These are phyloP conservation scores for Ellobium chinense DNA, from an alignment of 2,888 invertebrate species.

Conservation along the genomic window DNA sequence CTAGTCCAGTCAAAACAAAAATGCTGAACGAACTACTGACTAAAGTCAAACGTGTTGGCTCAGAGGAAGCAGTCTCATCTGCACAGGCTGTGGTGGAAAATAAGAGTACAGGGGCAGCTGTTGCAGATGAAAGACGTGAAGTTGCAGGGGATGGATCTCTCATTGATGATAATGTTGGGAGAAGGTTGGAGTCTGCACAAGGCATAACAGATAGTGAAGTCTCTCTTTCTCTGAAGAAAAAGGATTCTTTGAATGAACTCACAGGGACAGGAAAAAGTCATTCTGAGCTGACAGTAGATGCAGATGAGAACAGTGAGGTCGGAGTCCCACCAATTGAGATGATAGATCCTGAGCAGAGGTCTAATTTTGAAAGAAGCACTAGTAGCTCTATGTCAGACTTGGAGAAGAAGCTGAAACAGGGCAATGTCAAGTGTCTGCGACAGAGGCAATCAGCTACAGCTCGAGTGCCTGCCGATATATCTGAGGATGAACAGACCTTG, in stretches of 20 bases:
- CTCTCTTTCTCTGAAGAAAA: constrained; percentile 9
- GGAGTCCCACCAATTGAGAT: constrained; percentile 12
- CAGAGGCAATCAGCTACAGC: constrained; percentile 45
- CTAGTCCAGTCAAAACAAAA: constrained; percentile 8
- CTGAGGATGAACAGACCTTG: not conserved
- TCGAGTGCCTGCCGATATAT: not conserved
- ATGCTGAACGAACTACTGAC: constrained; percentile 28
- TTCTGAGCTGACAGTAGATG: constrained; percentile 20
- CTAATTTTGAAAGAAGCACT: constrained; percentile 33
- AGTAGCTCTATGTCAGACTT: constrained; percentile 40
- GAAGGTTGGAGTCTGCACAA: not conserved
- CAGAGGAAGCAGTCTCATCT: not conserved
- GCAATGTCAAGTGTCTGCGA: constrained; percentile 31
- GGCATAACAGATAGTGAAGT: constrained; percentile 6
- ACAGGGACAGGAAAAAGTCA: constrained; percentile 18
- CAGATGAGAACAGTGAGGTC: constrained; percentile 16
- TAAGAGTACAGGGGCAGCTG: too few species aligned
- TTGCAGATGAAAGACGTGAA: not conserved
- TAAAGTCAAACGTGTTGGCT: constrained; percentile 19
- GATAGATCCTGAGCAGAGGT: constrained; percentile 33
- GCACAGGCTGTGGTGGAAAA: not conserved
- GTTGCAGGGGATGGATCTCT: not conserved
- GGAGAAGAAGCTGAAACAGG: constrained; percentile 5
- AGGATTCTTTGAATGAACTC: constrained; percentile 16
- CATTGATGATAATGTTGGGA: not conserved